phyloP scores from a whole-genome alignment of 2,888 invertebrate species.

The Hirtodrosophila confusa region DNA sequence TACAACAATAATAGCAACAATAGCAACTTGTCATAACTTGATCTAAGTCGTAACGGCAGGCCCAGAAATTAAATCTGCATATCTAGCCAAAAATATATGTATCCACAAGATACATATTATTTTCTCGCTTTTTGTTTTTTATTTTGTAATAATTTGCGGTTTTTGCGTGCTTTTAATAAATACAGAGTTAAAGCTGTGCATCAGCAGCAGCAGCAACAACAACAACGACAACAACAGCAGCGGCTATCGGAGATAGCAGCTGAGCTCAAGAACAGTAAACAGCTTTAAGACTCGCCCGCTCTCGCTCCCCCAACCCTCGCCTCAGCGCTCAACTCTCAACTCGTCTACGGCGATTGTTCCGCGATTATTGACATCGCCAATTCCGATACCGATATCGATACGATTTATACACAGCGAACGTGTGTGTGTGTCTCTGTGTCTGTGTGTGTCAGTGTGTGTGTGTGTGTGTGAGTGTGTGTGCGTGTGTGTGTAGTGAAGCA shows the following conservation, averaged over 20 bases:
- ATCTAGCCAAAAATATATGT: conserved; percentile 24
- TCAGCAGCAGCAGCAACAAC: conserved; percentile 28
- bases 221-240: conserved; percentile 16
- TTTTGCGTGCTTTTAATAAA: conserved; percentile 51
- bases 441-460: conserved; percentile 21
- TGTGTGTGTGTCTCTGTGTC: conserved; percentile 4
- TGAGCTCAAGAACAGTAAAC: conserved; percentile 71
- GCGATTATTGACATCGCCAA: conserved; percentile 49
- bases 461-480: conserved; percentile 16
- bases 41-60: conserved; percentile 50
- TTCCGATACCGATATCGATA: conserved; percentile 42
- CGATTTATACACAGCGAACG: conserved; percentile 17
- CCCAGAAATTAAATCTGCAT: conserved; percentile 50
- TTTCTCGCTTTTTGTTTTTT: conserved; percentile 23
- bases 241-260: conserved; percentile 50
- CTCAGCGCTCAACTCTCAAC: conserved; percentile 1
- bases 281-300: conserved; percentile 33
- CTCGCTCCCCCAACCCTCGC: neutral
- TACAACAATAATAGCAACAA: conserved; percentile 27
- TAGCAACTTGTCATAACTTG: conserved; percentile 55
- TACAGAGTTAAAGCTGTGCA: conserved; percentile 54
- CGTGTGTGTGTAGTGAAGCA: conserved; percentile 28
- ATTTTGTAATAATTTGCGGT: conserved; percentile 51
- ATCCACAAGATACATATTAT: conserved; percentile 10
- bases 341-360: conserved; percentile 34